A percentile compares a stretch with the other conserved stretches of the same genome.
Evolutionary conservation across 1,140 invertebrate genomes (phyloP).

Genomic region (Cotesia chilonis): DNA sequence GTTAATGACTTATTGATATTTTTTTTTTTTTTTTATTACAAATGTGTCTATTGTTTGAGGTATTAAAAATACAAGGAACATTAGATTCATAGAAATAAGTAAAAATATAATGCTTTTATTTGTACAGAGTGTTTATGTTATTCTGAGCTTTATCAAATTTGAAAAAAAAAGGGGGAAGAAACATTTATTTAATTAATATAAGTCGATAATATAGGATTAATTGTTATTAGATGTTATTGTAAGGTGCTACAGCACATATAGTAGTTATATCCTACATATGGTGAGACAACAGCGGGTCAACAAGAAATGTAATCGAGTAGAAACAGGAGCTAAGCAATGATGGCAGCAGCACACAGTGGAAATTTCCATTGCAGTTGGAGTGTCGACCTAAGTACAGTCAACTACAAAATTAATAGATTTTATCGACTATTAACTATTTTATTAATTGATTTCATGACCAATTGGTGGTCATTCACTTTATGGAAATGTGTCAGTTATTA

Average conservation of each 20-base stretch:
- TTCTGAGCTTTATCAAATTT: too few relatives aligned
- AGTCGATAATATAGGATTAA: conserved; percentile 24
- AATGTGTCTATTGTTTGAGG: too few relatives aligned
- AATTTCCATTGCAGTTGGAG: conserved; percentile 61
- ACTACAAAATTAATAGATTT: conserved; percentile 45
- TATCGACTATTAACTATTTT: neutral
- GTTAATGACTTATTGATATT: too few relatives aligned
- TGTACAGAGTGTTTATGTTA: too few relatives aligned
- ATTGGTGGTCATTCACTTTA: too few relatives aligned
- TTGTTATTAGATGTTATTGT: conserved; percentile 1
- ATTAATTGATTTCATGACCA: too few relatives aligned
- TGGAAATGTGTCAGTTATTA: too few relatives aligned
- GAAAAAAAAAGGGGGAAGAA: neutral
- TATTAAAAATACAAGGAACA: neutral
- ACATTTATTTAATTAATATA: neutral
- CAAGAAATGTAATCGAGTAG: conserved; percentile 22
- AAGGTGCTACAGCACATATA: conserved; percentile 9
- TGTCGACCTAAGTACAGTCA: conserved; percentile 55
- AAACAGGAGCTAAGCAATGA: conserved; percentile 17
- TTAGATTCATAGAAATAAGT: too few relatives aligned
- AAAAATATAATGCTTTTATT: too few relatives aligned
- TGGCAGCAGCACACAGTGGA: conserved; percentile 47
- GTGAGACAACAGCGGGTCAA: neutral
- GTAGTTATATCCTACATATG: conserved; percentile 3
- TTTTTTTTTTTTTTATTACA: too few relatives aligned